A percentile compares a stretch with the other conserved stretches of the same genome.
phyloP scores from a whole-genome alignment of 2,113 vertebrate species.

The Podarcis cretensis region DNA sequence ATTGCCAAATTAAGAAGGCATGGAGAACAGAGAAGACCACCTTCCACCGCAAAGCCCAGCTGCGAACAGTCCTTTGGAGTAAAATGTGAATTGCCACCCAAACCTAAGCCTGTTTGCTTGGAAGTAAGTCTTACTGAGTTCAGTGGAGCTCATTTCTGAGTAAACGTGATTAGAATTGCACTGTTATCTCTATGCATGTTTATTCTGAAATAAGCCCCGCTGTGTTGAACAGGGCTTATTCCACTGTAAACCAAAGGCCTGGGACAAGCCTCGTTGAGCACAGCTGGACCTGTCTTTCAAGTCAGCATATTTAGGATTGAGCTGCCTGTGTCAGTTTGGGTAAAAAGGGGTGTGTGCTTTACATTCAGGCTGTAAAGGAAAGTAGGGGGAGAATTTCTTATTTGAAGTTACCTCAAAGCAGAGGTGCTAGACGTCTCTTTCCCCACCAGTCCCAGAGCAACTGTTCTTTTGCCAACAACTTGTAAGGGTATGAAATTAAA shows the following conservation, averaged over 20 bases:
- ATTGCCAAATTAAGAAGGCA: neutral
- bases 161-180: neutral
- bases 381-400: neutral
- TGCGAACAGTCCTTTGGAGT: neutral
- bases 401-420: neutral
- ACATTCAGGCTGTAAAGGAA: constrained; percentile 19
- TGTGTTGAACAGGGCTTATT: neutral
- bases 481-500: neutral
- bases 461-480: neutral
- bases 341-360: neutral
- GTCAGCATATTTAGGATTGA: neutral
- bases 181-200: neutral
- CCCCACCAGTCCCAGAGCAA: neutral
- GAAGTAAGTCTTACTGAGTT: neutral
- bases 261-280: neutral
- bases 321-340: neutral
- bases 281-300: neutral
- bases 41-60: neutral
- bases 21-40: neutral
- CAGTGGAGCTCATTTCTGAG: neutral
- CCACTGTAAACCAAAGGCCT: neutral
- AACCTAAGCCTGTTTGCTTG: neutral
- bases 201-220: neutral
- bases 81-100: neutral
- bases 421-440: neutral